Evolutionary conservation across 2,113 vertebrate genomes (phyloP), one percentile per base, ranked within the genome.

Genomic region (Penelope pileata): DNA sequence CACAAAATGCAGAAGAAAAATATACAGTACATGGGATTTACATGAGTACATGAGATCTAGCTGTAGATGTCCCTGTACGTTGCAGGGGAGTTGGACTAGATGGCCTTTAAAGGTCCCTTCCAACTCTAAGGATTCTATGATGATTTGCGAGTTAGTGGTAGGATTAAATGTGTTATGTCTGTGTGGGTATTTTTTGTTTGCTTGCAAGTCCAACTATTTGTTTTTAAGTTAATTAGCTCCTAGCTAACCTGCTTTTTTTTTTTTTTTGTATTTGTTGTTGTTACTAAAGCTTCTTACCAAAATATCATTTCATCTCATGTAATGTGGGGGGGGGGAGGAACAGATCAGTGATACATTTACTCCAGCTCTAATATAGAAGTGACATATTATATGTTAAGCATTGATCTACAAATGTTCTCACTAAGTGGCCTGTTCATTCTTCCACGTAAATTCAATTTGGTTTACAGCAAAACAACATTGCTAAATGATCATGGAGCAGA

Each of bases 311-410:
- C 32, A 24, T 36, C 17, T 38, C 30, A 3, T 67, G 26, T 42
- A 43, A 45, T 58, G 10, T 10, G 15, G 42, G 42, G 54, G 19
- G 42, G 19, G 22, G 26, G 45, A 45, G 51, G 59, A 17, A 45
- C 45, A 47, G 29, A 34, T 51, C n/a, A 56, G 11, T 54, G 29
- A 67, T 10, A 14, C 17, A 42, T 90, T 72, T 90, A 38, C 16
- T 77, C 3, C 5, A 53, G 21, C 27, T 83, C 10, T 38, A 36
- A 48, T 47, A 12, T 9, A 10, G 4, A 51, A 47, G 16, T 27
- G 8, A 2, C 50, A 6, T 3, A 64, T 1, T 54, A 6, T 3
- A 64, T 1, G 1, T 72, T 56, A 83, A 83, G 6, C 27, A 12
- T 29, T 75, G 47, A 78, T 59, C 11, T 67, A 59, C 16, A 63